Evolutionary conservation across 2,797 vertebrate genomes (phyloP).

Genomic region (Anomalospiza imberbis): DNA sequence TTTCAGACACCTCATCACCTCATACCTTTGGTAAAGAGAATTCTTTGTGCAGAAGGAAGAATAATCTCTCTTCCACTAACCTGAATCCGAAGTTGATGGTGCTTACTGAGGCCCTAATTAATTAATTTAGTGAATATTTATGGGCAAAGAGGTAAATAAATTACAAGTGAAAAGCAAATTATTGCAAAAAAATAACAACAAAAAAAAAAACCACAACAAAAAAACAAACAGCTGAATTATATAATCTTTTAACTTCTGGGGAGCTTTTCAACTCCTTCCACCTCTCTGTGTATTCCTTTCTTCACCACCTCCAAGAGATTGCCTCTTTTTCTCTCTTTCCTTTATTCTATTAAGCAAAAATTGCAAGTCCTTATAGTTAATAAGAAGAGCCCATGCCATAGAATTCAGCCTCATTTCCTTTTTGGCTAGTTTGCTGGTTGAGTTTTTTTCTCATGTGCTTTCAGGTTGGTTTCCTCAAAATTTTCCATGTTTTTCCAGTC

Average conservation of each 20-base stretch:
- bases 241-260: not conserved
- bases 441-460: not conserved
- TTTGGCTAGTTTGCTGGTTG: not conserved
- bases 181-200: not conserved
- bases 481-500: not conserved
- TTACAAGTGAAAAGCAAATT: not conserved
- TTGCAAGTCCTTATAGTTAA: not conserved
- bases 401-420: not conserved
- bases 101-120: not conserved
- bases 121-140: not conserved
- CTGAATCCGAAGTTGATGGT: not conserved
- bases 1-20: not conserved
- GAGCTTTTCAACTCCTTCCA: not conserved
- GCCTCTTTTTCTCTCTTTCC: not conserved
- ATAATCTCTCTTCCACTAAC: not conserved
- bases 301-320: not conserved
- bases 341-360: not conserved
- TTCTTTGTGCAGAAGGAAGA: not conserved
- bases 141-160: not conserved
- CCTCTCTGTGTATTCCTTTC: not conserved
- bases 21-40: not conserved
- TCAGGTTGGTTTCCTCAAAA: not conserved
- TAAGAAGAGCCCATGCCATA: accelerated
- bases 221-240: not conserved
- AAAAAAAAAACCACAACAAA: not conserved